Conservation (phyloP, 2,113 vertebrate genomes). For the Strix uralensis region DNA sequence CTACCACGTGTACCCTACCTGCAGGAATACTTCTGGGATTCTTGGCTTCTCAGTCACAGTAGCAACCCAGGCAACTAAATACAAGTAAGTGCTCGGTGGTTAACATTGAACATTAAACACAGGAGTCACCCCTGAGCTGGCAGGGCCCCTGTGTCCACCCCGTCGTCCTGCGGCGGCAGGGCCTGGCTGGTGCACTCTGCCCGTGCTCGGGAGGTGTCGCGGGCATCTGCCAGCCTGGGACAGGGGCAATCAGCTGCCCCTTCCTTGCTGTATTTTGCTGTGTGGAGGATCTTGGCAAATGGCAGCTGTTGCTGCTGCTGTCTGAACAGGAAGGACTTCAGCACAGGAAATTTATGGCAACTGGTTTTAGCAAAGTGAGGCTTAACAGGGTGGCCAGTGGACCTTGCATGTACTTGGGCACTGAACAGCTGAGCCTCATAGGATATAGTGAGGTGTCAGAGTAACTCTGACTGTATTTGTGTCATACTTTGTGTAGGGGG, state of each 20-base stretch:
- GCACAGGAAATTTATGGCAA: not conserved
- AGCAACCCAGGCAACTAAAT: slow-evolving; percentile 94
- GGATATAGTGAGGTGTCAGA: not conserved
- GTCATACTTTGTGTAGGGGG: not conserved
- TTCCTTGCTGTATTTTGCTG: not conserved
- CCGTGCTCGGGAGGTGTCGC: accelerated
- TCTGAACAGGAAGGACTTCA: not conserved
- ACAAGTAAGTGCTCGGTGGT: slow-evolving; percentile 77
- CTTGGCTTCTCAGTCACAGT: slow-evolving; percentile 96
- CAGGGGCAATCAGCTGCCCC: accelerated
- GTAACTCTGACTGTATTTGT: not conserved
- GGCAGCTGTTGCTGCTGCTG: not conserved
- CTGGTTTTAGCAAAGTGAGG: not conserved
- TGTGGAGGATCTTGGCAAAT: not conserved
- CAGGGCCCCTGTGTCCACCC: accelerated
- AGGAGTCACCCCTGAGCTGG: too few species aligned
- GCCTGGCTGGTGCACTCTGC: not conserved
- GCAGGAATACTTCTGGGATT: slow-evolving; percentile 94
- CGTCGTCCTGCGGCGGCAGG: accelerated
- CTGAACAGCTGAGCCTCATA: not conserved
- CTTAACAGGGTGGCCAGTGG: not conserved
- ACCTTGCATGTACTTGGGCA: too few species aligned
- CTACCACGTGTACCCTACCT: slow-evolving; percentile 94
- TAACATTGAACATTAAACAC: too few species aligned
- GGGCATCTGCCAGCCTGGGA: not conserved